Evolutionary conservation across 1,140 invertebrate species (phyloP).

Genomic region (Sarcophaga bullata): DNA sequence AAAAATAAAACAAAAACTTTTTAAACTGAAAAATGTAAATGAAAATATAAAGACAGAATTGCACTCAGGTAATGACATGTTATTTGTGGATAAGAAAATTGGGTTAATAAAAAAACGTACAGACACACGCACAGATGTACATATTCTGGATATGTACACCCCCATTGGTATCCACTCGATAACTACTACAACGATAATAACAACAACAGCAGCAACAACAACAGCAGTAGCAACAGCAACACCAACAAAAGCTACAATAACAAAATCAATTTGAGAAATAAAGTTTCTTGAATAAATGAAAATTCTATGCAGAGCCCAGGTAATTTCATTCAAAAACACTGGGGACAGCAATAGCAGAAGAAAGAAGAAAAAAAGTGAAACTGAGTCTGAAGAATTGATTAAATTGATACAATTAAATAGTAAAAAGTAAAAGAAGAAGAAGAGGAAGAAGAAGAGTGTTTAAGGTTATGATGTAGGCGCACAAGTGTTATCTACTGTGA

Average conservation of each 20-base stretch:
- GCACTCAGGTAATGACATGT: constrained; percentile 20
- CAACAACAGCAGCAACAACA: too few relatives aligned
- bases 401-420: neutral
- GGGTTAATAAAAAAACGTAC: neutral
- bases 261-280: neutral
- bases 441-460: neutral
- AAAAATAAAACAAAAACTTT: neutral
- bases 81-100: constrained; percentile 24
- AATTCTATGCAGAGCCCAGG: neutral
- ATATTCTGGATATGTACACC: too few relatives aligned
- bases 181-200: too few relatives aligned
- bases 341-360: neutral
- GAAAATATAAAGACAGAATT: neutral
- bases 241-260: neutral
- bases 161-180: neutral
- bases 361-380: neutral
- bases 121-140: too few relatives aligned
- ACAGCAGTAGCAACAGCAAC: neutral
- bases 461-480: too few relatives aligned
- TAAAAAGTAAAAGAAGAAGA: neutral
- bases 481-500: too few relatives aligned
- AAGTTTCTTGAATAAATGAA: neutral
- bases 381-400: neutral
- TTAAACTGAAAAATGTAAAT: neutral
- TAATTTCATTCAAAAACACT: constrained; percentile 13